Base-by-base conservation (phyloP, 2,888 invertebrate genomes). In the Eumacrocentrus americanus region DNA sequence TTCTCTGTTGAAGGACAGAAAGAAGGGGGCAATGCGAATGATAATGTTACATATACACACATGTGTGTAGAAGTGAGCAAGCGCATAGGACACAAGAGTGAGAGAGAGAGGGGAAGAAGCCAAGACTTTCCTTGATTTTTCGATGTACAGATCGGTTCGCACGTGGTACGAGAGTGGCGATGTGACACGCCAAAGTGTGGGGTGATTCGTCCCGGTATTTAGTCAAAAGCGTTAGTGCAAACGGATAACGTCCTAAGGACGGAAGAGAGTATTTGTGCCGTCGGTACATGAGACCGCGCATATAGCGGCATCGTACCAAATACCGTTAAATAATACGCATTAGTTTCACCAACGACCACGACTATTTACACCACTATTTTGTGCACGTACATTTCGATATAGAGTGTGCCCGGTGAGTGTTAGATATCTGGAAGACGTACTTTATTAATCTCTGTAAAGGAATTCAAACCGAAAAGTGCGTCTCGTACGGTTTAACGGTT, bases 161-260 rank as follows among this genome's bases (percentile, higher is more conserved):
- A 54, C 44, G 44, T 54, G 54, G 44, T 44, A 29, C 34, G 25
- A 44, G 12, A n/a, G 20, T 42, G 53, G 42, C 23, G 34, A 42
- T 29, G 18, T 20, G 14, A 29, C 16, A 23, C 1, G 29, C 4
- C 34, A 29, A 35, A 34, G 51, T 34, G 44, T 54, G 18, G 20
- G 54, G 53, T 40, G 29, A 29, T 42, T 54, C 18, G 18, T 22
- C 18, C 29, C 20, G 16, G 34, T 6, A 35, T 54, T 44, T 54
- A 23, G 7, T 54, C 7, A 37, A 22, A 35, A 53, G 23, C n/a
- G 20, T 46, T 23, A 46, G 46, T 23, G n/a, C n/a, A 23, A 25
- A 46, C 23, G 12, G 12, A 2, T 12, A 12, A 25, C 12, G 22
- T 46, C 22, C 46, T 6, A 22, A 6, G 29, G 29, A 29, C 29